phyloP scores from a whole-genome alignment of 2,888 invertebrate species.

The Oxytorus armatus region DNA sequence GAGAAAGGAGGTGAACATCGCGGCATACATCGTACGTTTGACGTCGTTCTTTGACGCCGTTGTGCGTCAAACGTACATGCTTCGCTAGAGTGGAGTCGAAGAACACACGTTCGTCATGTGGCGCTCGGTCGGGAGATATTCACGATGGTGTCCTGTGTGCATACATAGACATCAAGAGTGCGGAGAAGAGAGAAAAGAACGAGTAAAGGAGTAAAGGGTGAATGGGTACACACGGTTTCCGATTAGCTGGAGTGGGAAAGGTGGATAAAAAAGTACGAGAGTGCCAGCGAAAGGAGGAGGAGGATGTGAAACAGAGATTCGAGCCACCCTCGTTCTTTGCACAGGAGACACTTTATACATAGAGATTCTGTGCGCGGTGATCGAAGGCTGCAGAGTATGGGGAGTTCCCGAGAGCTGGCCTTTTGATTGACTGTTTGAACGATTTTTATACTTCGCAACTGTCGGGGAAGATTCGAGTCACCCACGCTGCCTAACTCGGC shows the following conservation, averaged over 20 bases:
- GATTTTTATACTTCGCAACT: slow-evolving; percentile 79
- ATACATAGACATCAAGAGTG: slow-evolving; percentile 31
- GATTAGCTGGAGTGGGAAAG: slow-evolving; percentile 57
- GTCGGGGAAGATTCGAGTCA: slow-evolving; percentile 39
- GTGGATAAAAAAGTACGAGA: slow-evolving; percentile 44
- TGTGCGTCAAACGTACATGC: slow-evolving; percentile 70
- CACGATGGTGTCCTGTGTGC: slow-evolving; percentile 46
- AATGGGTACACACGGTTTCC: slow-evolving; percentile 56
- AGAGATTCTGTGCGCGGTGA: slow-evolving; percentile 26
- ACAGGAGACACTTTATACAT: slow-evolving; percentile 36
- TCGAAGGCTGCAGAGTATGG: slow-evolving; percentile 39
- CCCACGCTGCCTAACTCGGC: slow-evolving; percentile 72
- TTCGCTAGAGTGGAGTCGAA: slow-evolving; percentile 54
- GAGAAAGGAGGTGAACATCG: neutral
- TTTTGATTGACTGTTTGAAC: slow-evolving; percentile 84
- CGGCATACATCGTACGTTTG: slow-evolving; percentile 61
- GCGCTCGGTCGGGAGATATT: slow-evolving; percentile 39
- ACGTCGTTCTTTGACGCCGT: slow-evolving; percentile 75
- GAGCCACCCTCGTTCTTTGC: slow-evolving; percentile 43
- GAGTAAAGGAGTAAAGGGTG: slow-evolving; percentile 67
- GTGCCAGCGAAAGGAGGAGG: slow-evolving; percentile 45
- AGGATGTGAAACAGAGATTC: slow-evolving; percentile 51
- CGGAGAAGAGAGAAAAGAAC: slow-evolving; percentile 59
- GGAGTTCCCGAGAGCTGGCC: slow-evolving; percentile 45
- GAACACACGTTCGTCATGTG: slow-evolving; percentile 45